Base-by-base conservation (phyloP, 2,888 invertebrate genomes). In the Leistus spinibarbis region DNA sequence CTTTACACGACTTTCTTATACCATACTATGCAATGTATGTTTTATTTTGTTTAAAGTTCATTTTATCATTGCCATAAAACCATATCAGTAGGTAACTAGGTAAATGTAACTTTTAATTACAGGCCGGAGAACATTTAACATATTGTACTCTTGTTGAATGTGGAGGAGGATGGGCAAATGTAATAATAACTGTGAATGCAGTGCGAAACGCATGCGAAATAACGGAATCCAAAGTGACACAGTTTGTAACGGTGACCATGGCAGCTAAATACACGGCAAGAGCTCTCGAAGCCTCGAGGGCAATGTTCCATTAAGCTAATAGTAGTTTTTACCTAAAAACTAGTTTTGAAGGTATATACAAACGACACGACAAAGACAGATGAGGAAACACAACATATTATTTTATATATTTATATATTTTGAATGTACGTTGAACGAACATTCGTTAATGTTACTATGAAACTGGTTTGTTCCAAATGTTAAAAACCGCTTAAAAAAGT, bases 181-280 rank as follows among this genome's bases (percentile, higher is more conserved):
- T 60, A 19, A 17, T 19, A 20, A 22, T 19, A 60, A 60, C 60
- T 60, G 60, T 60, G 22, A 40, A 40, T 13, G 13, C 40, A 40
- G 40, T 40, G 40, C 40, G 40, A 40, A 60, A 20, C 60, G 20
- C 10, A 60, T 22, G 16, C 17, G 20, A 60, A 10, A 60, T 60
- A 60, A 60, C 60, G 60, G 60, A 3, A 17, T 60, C 60, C 40
- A 24, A n/a, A 56, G 60, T 69, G 69, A 69, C 60, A 69, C 69
- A 27, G 60, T 27, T 60, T 54, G 60, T 69, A 69, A 20, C 66
- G 66, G 53, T 69, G 69, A 40, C 69, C 60, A 19, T 69, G 69
- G 19, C 27, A 27, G 60, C 60, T 16, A 40, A 69, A 60, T 40
- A 60, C 60, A 10, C 60, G 60, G 3, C 60, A 4, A 22, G 22